Percentiles rank a stretch among this genome's conserved stretches.
Evolutionary conservation across 2,888 invertebrate genomes (phyloP).

Genomic region (Lymantria dispar): DNA sequence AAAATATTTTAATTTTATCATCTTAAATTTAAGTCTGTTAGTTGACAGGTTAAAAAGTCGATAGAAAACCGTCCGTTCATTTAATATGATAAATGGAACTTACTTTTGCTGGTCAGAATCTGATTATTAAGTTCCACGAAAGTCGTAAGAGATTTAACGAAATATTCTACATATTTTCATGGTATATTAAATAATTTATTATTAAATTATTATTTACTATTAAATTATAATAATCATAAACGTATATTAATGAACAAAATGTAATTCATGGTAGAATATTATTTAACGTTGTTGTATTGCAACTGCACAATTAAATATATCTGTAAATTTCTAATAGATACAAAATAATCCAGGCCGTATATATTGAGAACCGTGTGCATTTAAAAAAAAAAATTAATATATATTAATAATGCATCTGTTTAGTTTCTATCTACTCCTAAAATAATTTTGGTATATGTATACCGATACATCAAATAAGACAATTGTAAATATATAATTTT

Average conservation of each 20-base stretch:
- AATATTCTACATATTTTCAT: too few relatives aligned
- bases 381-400: conserved; percentile 18
- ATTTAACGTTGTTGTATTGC: too few relatives aligned
- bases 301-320: too few relatives aligned
- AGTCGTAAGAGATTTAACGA: too few relatives aligned
- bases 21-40: conserved; percentile 23
- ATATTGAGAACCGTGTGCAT: conserved; percentile 17
- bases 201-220: too few relatives aligned
- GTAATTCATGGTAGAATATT: too few relatives aligned
- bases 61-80: conserved; percentile 34
- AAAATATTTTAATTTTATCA: conserved; percentile 27
- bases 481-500: conserved; percentile 34
- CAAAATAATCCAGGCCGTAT: too few relatives aligned
- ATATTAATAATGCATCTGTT: background rate
- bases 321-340: too few relatives aligned
- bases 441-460: conserved; percentile 9
- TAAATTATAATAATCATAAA: too few relatives aligned
- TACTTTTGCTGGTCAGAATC: background rate
- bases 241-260: too few relatives aligned
- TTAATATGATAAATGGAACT: conserved; percentile 9
- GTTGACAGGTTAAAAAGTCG: conserved; percentile 21
- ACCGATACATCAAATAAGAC: conserved; percentile 1
- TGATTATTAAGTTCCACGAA: background rate
- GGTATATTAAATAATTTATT: too few relatives aligned
- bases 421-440: background rate